phyloP scores from a whole-genome alignment of 2,888 invertebrate genomes.

The Leptinotarsa rubiginosa region DNA sequence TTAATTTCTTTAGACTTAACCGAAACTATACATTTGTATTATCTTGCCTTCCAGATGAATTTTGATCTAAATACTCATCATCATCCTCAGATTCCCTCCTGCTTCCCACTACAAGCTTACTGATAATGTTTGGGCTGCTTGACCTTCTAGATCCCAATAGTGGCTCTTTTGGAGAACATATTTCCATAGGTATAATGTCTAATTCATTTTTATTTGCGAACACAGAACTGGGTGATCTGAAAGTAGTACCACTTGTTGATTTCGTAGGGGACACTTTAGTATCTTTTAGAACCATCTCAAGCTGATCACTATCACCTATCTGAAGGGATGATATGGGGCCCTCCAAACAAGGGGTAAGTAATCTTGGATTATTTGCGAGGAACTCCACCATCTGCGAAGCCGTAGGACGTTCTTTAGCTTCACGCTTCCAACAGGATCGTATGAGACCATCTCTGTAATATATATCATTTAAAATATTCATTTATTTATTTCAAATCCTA shows the following conservation, averaged over 20 bases:
- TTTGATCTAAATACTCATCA: conserved; percentile 36
- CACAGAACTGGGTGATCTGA: conserved; percentile 26
- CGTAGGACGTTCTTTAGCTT: conserved; percentile 77
- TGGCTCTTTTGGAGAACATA: conserved; percentile 61
- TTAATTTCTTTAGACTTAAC: neutral
- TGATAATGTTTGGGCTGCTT: conserved; percentile 54
- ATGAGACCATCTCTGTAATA: conserved; percentile 77
- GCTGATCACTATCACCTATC: conserved; percentile 74
- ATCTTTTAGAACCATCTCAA: conserved; percentile 67
- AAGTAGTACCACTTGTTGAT: conserved; percentile 35
- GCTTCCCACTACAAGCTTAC: conserved; percentile 38
- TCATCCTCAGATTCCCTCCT: conserved; percentile 39
- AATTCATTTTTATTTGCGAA: conserved; percentile 30
- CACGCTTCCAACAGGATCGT: conserved; percentile 83
- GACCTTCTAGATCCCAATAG: conserved; percentile 58
- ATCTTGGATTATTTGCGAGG: conserved; percentile 80
- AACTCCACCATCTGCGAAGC: conserved; percentile 85
- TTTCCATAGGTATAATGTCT: conserved; percentile 56
- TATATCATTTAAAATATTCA: neutral
- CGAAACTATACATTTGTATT: conserved; percentile 37
- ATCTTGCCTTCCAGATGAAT: conserved; percentile 32
- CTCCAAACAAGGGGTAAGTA: conserved; percentile 84
- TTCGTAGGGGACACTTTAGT: conserved; percentile 54
- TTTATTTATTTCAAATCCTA: too few species aligned
- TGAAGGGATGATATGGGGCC: conserved; percentile 78